Percentiles rank a stretch among this genome's conserved stretches.
Evolutionary conservation across 2,888 invertebrate genomes (phyloP).

Genomic region (Tetragonula carbonaria): DNA sequence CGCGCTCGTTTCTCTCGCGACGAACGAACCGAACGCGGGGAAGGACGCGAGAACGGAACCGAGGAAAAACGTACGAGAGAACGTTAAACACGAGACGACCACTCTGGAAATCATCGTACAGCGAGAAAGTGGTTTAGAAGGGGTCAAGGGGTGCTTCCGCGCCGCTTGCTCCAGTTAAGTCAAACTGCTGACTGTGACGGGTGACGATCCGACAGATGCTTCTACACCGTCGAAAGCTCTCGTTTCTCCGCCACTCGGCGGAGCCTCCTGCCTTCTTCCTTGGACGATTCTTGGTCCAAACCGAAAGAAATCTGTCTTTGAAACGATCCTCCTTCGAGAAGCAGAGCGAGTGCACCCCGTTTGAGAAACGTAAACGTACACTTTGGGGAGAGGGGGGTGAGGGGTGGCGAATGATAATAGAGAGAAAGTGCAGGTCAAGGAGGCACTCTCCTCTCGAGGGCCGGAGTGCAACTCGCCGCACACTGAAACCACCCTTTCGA

Average conservation of each 20-base stretch:
- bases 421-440: constrained; percentile 69
- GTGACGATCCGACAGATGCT: constrained; percentile 57
- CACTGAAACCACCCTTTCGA: constrained; percentile 53
- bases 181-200: constrained; percentile 63
- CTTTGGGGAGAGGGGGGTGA: neutral
- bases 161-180: constrained; percentile 66
- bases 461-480: constrained; percentile 62
- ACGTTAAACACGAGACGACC: constrained; percentile 63
- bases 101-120: constrained; percentile 55
- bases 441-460: constrained; percentile 71
- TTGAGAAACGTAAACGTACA: constrained; percentile 44
- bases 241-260: neutral
- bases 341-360: neutral
- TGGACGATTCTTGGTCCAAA: neutral
- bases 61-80: constrained; percentile 52
- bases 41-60: neutral
- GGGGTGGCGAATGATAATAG: constrained; percentile 42
- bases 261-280: neutral
- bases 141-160: constrained; percentile 67
- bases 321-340: constrained; percentile 7
- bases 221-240: constrained; percentile 29
- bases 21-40: neutral
- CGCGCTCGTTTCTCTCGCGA: neutral
- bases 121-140: constrained; percentile 59
- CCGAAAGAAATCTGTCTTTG: constrained; percentile 11